Percentiles rank a stretch among this genome's conserved stretches.
Evolutionary conservation across 2,113 vertebrate species (phyloP).

Genomic region (Tringa solitaria): DNA sequence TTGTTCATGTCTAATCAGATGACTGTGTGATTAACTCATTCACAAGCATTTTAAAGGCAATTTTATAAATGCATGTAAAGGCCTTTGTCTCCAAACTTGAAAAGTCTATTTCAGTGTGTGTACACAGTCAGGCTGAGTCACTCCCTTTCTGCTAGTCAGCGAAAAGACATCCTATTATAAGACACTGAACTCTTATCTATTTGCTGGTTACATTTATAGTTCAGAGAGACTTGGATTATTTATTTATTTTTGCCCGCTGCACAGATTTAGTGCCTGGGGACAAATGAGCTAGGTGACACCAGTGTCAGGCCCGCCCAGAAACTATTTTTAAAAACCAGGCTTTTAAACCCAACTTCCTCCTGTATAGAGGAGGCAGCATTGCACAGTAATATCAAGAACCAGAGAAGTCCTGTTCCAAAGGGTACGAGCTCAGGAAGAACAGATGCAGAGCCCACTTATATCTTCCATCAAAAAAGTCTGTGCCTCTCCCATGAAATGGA

Average conservation of each 20-base stretch:
- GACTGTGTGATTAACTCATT: conserved; percentile 57
- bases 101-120: conserved; percentile 48
- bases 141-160: conserved; percentile 52
- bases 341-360: conserved; percentile 13
- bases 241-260: neutral
- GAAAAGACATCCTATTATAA: conserved; percentile 36
- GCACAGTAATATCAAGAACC: neutral
- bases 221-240: neutral
- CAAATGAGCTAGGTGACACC: conserved; percentile 41
- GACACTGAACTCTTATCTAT: conserved; percentile 40
- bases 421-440: rapidly evolving
- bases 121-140: conserved; percentile 55
- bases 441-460: neutral
- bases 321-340: neutral
- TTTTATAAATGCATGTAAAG: conserved; percentile 63
- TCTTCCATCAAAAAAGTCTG: neutral
- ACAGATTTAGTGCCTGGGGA: neutral
- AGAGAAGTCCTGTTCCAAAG: neutral
- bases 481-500: neutral
- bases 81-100: conserved; percentile 64
- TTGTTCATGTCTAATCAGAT: conserved; percentile 44
- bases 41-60: conserved; percentile 47
- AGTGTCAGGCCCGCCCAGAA: conserved; percentile 40
- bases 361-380: neutral
- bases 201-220: conserved; percentile 46